phyloP scores from a whole-genome alignment of 2,113 vertebrate species.

The Epinephelus lanceolatus region DNA sequence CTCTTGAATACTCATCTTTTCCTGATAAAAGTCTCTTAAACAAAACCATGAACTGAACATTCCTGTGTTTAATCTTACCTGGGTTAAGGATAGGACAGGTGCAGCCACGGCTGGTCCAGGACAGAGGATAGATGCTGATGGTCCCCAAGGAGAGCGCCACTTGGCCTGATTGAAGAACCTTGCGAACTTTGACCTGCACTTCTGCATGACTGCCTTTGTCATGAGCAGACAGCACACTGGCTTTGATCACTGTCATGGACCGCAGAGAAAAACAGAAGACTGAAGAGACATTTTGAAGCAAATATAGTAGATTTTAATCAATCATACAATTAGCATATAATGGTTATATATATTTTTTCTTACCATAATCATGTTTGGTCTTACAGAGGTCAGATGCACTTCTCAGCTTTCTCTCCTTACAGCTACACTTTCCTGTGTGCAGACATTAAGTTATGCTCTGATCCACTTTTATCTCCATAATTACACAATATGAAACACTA shows the following conservation, averaged over 20 bases:
- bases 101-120: constrained; percentile 92
- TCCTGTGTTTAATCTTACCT: constrained; percentile 72
- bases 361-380: constrained; percentile 91
- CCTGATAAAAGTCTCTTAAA: not conserved
- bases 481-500: not conserved
- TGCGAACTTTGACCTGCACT: constrained; percentile 90
- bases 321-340: not conserved
- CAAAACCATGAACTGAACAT: not conserved
- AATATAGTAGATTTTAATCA: not conserved
- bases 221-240: constrained; percentile 90
- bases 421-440: constrained; percentile 89
- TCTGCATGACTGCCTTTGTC: constrained; percentile 94
- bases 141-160: constrained; percentile 84
- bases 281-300: not conserved
- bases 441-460: not conserved
- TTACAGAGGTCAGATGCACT: constrained; percentile 88
- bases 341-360: constrained; percentile 32
- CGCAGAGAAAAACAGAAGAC: not conserved
- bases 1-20: not conserved
- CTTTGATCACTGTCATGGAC: constrained; percentile 87
- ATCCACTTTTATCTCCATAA: not conserved
- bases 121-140: constrained; percentile 89
- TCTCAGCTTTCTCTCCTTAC: constrained; percentile 89
- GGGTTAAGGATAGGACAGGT: constrained; percentile 93
- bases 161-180: constrained; percentile 87